These are phyloP conservation scores for Pocillopora verrucosa DNA, from an alignment of 64 coral and sea anemone species.

Conservation along the genomic window DNA sequence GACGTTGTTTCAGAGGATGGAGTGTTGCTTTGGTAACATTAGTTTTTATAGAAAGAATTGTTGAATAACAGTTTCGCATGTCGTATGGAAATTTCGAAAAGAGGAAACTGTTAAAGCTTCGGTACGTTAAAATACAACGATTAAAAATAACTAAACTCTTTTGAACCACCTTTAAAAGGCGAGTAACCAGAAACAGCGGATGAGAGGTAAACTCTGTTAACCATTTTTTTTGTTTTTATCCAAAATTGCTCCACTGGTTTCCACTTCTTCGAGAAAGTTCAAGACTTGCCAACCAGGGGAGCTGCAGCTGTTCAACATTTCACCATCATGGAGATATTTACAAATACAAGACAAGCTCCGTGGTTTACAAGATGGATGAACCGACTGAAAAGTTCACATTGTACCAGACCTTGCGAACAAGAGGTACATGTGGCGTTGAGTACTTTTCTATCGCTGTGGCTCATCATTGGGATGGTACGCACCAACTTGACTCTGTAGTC, in stretches of 20 bases:
- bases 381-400: background rate
- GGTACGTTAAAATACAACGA: too few species aligned
- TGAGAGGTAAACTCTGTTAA: too few species aligned
- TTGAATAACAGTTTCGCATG: too few species aligned
- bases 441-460: slow-evolving; percentile 6
- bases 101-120: too few species aligned
- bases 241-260: background rate
- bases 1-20: too few species aligned
- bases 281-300: background rate
- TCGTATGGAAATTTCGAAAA: too few species aligned
- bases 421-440: background rate
- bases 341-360: background rate
- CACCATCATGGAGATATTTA: background rate
- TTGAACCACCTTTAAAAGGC: too few species aligned
- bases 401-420: background rate
- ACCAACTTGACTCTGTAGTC: background rate
- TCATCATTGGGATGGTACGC: background rate
- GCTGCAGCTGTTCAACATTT: background rate
- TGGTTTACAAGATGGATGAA: background rate
- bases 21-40: too few species aligned
- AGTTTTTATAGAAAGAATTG: too few species aligned
- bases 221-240: too few species aligned
- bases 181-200: too few species aligned
- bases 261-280: background rate
- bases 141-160: too few species aligned